Evolutionary conservation across 53 echinoderm and acorn worm genomes (phyloP).

Genomic region (Astropecten irregularis): DNA sequence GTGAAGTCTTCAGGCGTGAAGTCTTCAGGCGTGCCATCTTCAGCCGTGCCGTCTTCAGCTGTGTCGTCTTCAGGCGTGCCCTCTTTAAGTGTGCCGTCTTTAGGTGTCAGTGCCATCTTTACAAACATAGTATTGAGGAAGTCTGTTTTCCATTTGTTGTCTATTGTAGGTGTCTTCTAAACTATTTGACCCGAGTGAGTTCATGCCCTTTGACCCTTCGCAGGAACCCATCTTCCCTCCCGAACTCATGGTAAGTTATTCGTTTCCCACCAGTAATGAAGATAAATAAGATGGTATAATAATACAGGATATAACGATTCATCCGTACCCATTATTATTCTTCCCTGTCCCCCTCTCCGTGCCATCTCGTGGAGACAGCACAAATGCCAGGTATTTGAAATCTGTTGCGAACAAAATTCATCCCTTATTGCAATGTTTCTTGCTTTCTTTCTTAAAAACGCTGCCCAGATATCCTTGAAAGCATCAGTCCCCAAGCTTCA

Average conservation of each 20-base stretch:
- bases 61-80: not conserved
- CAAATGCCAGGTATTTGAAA: not conserved
- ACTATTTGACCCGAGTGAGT: slow-evolving; percentile 43
- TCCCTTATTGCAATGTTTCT: too few species aligned
- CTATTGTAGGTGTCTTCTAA: slow-evolving; percentile 25
- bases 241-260: slow-evolving; percentile 61
- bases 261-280: too few species aligned
- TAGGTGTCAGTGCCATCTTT: not conserved
- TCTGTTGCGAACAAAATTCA: not conserved
- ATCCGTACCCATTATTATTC: too few species aligned
- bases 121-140: too few species aligned
- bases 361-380: too few species aligned
- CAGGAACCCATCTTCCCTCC: slow-evolving; percentile 81
- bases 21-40: not conserved
- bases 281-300: too few species aligned
- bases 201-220: slow-evolving; percentile 58
- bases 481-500: slow-evolving; percentile 6
- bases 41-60: too few species aligned
- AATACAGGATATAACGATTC: too few species aligned
- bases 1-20: not conserved
- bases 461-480: not conserved
- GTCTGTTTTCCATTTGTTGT: not conserved
- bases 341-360: too few species aligned
- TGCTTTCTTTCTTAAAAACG: not conserved
- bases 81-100: not conserved